phyloP scores from a whole-genome alignment of 2,888 invertebrate genomes.

The Cheilosia urbana region DNA sequence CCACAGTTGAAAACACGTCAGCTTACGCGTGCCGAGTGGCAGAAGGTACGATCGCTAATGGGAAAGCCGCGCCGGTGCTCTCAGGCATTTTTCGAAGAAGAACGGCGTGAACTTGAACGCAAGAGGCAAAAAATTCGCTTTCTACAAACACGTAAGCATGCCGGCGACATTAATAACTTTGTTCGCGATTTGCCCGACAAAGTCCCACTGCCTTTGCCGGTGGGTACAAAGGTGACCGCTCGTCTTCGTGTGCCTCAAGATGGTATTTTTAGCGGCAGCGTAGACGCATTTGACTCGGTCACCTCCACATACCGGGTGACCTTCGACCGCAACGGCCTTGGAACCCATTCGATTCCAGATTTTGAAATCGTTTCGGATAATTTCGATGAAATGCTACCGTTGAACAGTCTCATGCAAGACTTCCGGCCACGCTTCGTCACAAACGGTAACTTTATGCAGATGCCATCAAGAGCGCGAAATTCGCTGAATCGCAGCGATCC shows the following conservation, averaged over 20 bases:
- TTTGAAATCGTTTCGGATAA: constrained; percentile 98
- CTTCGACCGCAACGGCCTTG: constrained; percentile 95
- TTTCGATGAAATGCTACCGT: constrained; percentile 94
- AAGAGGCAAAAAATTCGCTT: constrained; percentile 96
- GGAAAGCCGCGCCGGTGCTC: constrained; percentile 98
- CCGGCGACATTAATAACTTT: constrained; percentile 88
- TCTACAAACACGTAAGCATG: constrained; percentile 93
- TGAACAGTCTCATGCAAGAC: constrained; percentile 92
- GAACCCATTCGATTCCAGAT: constrained; percentile 98
- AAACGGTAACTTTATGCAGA: constrained; percentile 85
- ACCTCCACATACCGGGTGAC: constrained; percentile 97
- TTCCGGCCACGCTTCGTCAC: constrained; percentile 89
- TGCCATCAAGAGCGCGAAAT: constrained; percentile 73
- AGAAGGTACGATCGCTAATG: constrained; percentile 96
- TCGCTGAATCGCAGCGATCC: constrained; percentile 88
- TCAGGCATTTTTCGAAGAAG: constrained; percentile 97
- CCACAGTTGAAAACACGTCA: constrained; percentile 94
- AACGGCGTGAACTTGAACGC: constrained; percentile 94
- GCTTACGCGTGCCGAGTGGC: constrained; percentile 96
- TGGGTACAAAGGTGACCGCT: constrained; percentile 95
- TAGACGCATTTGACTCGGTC: constrained; percentile 97
- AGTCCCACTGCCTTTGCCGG: constrained; percentile 96
- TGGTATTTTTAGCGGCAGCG: constrained; percentile 96
- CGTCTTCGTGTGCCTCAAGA: constrained; percentile 96
- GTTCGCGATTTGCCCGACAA: constrained; percentile 96